These are phyloP conservation scores for Coelopa pilipes DNA, from an alignment of 2,888 invertebrate genomes.

Conservation along the genomic window DNA sequence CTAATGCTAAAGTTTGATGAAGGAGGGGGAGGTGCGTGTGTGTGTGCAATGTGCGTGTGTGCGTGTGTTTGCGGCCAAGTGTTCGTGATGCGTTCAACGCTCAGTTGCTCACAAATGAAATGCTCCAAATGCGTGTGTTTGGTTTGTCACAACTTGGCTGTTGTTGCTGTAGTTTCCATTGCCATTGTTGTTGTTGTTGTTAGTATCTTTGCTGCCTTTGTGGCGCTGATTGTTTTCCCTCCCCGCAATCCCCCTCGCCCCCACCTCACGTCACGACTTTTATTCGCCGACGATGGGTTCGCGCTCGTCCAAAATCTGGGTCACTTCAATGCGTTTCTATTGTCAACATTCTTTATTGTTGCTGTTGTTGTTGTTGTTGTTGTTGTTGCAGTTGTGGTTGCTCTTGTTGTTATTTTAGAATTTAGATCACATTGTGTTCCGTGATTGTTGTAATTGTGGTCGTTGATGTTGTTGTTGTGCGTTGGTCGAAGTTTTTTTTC, in stretches of 20 bases:
- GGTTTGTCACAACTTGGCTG: neutral
- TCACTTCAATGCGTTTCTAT: neutral
- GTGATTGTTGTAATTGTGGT: too few species aligned
- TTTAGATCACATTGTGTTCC: neutral
- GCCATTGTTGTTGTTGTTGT: neutral
- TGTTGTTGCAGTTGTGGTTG: neutral
- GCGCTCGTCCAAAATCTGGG: conserved; percentile 44
- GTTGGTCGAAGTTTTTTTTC: too few species aligned
- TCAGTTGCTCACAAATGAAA: conserved; percentile 16
- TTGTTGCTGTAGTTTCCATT: neutral
- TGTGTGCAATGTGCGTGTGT: too few species aligned
- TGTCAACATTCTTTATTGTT: neutral
- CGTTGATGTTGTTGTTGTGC: too few species aligned
- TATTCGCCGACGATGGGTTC: conserved; percentile 57
- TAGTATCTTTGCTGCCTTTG: too few species aligned
- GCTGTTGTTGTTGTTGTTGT: neutral
- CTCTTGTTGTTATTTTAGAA: neutral
- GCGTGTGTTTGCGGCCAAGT: neutral
- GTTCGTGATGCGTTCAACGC: conserved; percentile 3
- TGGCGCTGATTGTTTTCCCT: too few species aligned
- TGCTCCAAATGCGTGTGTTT: conserved; percentile 13
- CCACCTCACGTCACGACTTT: conserved; percentile 38
- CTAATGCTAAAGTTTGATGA: neutral
- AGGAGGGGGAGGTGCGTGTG: neutral
- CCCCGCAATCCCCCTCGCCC: too few species aligned